Base-by-base conservation (phyloP, 64 coral and sea anemone species). In the Orbicella faveolata region DNA sequence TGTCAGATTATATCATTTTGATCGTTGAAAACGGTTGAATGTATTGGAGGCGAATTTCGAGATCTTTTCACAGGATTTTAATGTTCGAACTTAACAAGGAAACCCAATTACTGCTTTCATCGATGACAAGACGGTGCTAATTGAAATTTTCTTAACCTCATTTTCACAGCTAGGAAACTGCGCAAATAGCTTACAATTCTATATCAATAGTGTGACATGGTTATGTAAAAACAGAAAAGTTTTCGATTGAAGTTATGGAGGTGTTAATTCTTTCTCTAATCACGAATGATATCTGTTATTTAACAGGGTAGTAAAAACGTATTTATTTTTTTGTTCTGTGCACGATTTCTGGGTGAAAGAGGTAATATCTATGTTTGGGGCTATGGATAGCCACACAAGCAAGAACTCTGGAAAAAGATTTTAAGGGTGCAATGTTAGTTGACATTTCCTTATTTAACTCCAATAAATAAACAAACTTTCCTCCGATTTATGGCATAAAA, bases 121-220 rank as follows among this genome's bases (percentile, higher is more conserved):
- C 36, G 11, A 70, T 67, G 37, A 0, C 82, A 85, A 73, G 63
- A 23, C 13, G 51, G 39, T 12, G 20, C 41, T 85, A 85, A 85
- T 85, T 85, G 65, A 16, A 85, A 30, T 72, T 85, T 39, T 85
- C 65, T 72, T 11, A 85, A 54, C 82, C 17, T 72, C 36, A 18
- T n/a, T 11, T 85, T 37, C 39, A 85, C 63, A 85, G 82, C 82
- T 85, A 52, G 82, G 82, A 85, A 85, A 85, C 82, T 85, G 82
- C 2, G 82, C 21, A 72, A 52, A 85, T 14, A 72, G 37, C 15
- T 48, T 52, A n/a, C 13, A 30, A 72, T 85, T 72, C 21, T 52
- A 14, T 39, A 67, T 48, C 44, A 85, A 85, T 21, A 65, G 15
- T 41, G 36, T 26, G 36, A 72, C 82, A 68, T 14, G 0, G 65